These are phyloP conservation scores for Phortica okadai DNA, from an alignment of 2,888 invertebrate species.

Conservation along the genomic window DNA sequence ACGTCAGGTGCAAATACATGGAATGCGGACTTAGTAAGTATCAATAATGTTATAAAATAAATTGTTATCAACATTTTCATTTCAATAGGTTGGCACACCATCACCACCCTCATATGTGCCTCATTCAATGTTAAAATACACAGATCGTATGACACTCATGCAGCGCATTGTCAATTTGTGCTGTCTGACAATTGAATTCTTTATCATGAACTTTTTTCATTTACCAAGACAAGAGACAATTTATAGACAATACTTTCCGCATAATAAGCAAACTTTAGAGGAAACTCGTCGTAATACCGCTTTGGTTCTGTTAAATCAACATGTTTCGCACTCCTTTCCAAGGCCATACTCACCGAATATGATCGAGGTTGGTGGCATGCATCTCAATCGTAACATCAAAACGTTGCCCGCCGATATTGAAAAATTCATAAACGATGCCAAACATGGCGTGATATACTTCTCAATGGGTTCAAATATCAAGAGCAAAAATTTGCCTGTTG, in stretches of 20 bases:
- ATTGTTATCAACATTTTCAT: not conserved
- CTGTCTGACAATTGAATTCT: conserved; percentile 46
- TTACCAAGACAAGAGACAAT: conserved; percentile 56
- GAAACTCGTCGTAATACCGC: conserved; percentile 8
- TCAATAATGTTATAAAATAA: not conserved
- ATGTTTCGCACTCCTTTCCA: conserved; percentile 70
- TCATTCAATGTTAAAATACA: conserved; percentile 53
- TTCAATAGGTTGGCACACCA: conserved; percentile 52
- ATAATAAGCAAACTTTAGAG: conserved; percentile 41
- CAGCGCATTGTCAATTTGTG: conserved; percentile 66
- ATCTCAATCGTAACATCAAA: conserved; percentile 68
- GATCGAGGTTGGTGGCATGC: conserved; percentile 76
- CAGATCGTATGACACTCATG: conserved; percentile 67
- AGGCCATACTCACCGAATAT: conserved; percentile 75
- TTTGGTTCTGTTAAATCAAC: conserved; percentile 69
- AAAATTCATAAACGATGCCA: conserved; percentile 74
- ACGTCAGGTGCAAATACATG: conserved; percentile 62
- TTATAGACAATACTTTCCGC: conserved; percentile 45
- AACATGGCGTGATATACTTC: conserved; percentile 77
- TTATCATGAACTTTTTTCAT: conserved; percentile 53
- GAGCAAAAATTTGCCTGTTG: conserved; percentile 61
- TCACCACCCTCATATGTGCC: conserved; percentile 64
- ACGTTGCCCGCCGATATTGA: conserved; percentile 73
- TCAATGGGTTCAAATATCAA: conserved; percentile 77
- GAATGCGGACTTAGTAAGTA: conserved; percentile 56